These are phyloP conservation scores for Ditula angustiorana DNA, from an alignment of 2,888 invertebrate genomes.

Conservation along the genomic window DNA sequence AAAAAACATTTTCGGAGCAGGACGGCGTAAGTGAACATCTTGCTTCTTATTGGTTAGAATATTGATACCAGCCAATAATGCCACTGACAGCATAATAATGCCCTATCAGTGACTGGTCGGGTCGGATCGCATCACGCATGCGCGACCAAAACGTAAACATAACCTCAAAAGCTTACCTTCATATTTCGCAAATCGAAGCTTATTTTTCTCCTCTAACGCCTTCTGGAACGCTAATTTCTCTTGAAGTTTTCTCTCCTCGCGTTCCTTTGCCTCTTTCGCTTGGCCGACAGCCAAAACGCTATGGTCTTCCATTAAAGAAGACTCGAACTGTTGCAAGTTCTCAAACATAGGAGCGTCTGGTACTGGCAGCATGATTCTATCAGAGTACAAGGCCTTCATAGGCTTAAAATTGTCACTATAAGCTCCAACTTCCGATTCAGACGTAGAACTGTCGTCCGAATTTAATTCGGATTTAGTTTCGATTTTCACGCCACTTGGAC, in stretches of 20 bases:
- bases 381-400: conserved; percentile 88
- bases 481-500: conserved; percentile 17
- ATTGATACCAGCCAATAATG: no score
- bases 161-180: conserved; percentile 74
- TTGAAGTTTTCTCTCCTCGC: conserved; percentile 66
- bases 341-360: conserved; percentile 87
- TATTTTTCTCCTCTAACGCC: conserved; percentile 68
- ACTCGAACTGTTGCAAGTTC: conserved; percentile 87
- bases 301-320: conserved; percentile 51
- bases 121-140: background rate
- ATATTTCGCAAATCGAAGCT: conserved; percentile 71
- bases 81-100: no score
- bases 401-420: conserved; percentile 87
- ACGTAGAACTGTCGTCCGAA: conserved; percentile 67
- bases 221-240: conserved; percentile 57
- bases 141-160: conserved; percentile 51
- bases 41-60: no score
- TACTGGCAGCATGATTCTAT: conserved; percentile 82
- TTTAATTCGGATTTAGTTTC: background rate
- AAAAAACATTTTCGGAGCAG: no score
- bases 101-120: no score
- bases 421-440: conserved; percentile 74
- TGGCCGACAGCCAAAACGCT: conserved; percentile 63
- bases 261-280: conserved; percentile 58
- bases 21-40: no score